Conservation (phyloP, 2,888 invertebrate genomes). For the Eupithecia exiguata region DNA sequence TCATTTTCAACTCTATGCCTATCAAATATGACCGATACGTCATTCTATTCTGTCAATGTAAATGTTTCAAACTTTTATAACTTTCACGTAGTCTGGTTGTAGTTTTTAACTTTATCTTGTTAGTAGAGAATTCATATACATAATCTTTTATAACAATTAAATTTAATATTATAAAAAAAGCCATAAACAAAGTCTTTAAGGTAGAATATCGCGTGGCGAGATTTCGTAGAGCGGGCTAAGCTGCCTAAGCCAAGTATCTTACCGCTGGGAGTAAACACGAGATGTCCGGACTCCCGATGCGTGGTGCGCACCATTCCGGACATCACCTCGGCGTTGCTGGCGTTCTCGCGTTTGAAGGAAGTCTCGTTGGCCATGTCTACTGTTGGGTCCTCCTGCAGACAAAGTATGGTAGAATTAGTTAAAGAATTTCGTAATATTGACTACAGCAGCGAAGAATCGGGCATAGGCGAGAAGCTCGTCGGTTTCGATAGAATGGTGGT, state of each 20-base stretch:
- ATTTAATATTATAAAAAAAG: too few species aligned
- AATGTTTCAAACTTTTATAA: too few species aligned
- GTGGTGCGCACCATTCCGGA: conserved; percentile 81
- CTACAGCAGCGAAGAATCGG: conserved; percentile 77
- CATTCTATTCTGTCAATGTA: too few species aligned
- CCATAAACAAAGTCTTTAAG: too few species aligned
- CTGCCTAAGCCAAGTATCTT: background rate
- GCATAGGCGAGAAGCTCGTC: background rate
- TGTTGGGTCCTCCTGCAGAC: conserved; percentile 75
- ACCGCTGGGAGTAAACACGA: conserved; percentile 77
- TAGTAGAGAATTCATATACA: too few species aligned
- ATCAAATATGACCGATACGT: too few species aligned
- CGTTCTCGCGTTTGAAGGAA: conserved; percentile 66
- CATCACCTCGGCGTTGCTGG: conserved; percentile 73
- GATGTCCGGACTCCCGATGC: conserved; percentile 77
- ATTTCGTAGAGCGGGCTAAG: too few species aligned
- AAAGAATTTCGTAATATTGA: background rate
- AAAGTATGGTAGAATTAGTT: background rate
- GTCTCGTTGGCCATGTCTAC: conserved; percentile 74
- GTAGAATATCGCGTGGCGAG: too few species aligned
- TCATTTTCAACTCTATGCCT: too few species aligned
- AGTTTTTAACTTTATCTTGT: too few species aligned
- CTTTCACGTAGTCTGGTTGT: too few species aligned
- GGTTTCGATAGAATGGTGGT: background rate
- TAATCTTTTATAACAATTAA: too few species aligned